Percentiles rank a stretch among this genome's conserved stretches.
These are phyloP conservation scores for Leptinotarsa haldemani DNA, from an alignment of 2,888 invertebrate species.

Conservation along the genomic window DNA sequence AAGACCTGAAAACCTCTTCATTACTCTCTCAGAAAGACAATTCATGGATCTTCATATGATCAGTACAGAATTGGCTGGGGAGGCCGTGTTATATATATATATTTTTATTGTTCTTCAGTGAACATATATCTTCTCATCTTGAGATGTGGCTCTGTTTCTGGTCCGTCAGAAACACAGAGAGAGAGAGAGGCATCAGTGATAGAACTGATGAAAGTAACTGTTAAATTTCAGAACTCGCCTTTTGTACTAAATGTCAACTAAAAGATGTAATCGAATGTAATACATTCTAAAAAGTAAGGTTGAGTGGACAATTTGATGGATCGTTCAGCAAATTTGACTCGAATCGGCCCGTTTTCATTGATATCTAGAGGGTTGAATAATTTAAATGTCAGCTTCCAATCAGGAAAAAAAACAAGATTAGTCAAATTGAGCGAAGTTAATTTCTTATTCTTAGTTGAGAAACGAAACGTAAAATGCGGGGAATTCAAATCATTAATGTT, in stretches of 20 bases:
- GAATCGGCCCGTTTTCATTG: not conserved
- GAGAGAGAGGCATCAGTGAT: not conserved
- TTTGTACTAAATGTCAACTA: not conserved
- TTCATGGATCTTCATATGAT: not conserved
- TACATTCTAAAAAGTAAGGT: not conserved
- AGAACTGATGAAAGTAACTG: not conserved
- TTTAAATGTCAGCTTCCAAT: not conserved
- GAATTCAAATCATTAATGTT: constrained; percentile 1
- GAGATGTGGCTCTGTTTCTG: too few species aligned
- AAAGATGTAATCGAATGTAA: not conserved
- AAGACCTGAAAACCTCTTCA: not conserved
- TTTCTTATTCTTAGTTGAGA: not conserved
- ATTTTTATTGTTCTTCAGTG: too few species aligned
- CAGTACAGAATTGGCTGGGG: too few species aligned
- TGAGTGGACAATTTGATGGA: not conserved
- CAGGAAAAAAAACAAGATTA: not conserved
- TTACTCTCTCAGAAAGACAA: constrained; percentile 3
- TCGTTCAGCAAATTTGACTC: not conserved
- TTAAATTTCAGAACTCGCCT: not conserved
- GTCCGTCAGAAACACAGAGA: too few species aligned
- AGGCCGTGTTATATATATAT: too few species aligned
- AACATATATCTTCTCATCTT: too few species aligned
- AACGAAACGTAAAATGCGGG: not conserved
- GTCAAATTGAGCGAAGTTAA: constrained; percentile 1
- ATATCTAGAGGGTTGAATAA: not conserved